A percentile compares a stretch with the other conserved stretches of the same genome.
Evolutionary conservation across 23 tunicate genomes (phyloP).

Genomic region (Halocynthia roretzi): DNA sequence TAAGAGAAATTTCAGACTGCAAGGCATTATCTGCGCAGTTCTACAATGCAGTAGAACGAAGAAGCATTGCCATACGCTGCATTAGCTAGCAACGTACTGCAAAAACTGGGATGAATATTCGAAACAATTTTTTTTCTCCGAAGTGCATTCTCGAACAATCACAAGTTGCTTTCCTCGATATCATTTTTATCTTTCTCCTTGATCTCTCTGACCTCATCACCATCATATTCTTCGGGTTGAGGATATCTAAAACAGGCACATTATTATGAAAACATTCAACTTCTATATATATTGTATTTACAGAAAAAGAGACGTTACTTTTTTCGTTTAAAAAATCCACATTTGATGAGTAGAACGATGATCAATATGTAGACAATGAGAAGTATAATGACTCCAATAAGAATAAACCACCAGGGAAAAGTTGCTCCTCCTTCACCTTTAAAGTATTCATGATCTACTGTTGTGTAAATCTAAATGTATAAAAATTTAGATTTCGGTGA

Average conservation of each 20-base stretch:
- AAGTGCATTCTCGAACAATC: constrained; percentile 7
- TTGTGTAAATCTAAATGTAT: constrained; percentile 44
- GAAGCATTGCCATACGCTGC: too few species aligned
- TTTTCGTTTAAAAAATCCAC: constrained; percentile 34
- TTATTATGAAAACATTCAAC: neutral
- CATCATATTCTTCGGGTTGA: neutral
- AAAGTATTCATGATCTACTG: constrained; percentile 56
- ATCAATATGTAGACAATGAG: constrained; percentile 47
- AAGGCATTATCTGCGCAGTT: too few species aligned
- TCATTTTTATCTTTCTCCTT: constrained; percentile 5
- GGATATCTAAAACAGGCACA: neutral
- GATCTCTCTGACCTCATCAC: neutral
- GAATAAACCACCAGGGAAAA: constrained; percentile 86
- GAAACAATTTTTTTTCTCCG: too few species aligned
- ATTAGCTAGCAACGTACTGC: too few species aligned
- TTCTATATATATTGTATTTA: neutral
- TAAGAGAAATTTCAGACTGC: too few species aligned
- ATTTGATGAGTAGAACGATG: constrained; percentile 29
- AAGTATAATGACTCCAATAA: constrained; percentile 43
- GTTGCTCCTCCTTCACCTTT: constrained; percentile 16
- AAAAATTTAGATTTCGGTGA: neutral
- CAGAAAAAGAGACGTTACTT: neutral
- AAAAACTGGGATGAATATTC: too few species aligned
- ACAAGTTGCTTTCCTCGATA: neutral
- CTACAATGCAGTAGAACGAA: too few species aligned